Conservation (phyloP, 1,140 invertebrate genomes). For the Ladona fulva region DNA sequence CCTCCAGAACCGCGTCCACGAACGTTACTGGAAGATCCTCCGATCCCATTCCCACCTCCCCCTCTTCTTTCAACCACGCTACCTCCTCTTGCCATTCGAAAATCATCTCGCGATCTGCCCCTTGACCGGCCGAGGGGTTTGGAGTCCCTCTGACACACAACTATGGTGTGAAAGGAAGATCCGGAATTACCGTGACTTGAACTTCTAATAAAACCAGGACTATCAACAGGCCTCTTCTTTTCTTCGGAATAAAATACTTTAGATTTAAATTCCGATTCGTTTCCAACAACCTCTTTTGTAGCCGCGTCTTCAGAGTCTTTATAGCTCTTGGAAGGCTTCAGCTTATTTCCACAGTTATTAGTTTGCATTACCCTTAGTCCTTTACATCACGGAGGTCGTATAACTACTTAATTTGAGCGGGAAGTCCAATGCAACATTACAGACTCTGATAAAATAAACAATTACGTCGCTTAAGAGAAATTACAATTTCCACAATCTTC, state of each 20-base stretch:
- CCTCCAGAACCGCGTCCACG: constrained; percentile 44
- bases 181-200: background rate
- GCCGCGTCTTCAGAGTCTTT: constrained; percentile 31
- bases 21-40: constrained; percentile 14
- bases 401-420: background rate
- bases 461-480: background rate
- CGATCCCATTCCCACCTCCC: constrained; percentile 22
- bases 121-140: constrained; percentile 19
- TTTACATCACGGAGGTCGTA: constrained; percentile 27
- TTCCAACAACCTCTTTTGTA: constrained; percentile 28
- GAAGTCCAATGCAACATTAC: background rate
- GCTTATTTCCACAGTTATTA: constrained; percentile 36
- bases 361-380: constrained; percentile 37
- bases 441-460: background rate
- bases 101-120: constrained; percentile 21
- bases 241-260: constrained; percentile 11
- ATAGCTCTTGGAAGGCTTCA: constrained; percentile 39
- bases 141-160: constrained; percentile 21
- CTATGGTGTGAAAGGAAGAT: constrained; percentile 20
- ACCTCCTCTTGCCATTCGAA: constrained; percentile 29
- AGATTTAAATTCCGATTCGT: constrained; percentile 13
- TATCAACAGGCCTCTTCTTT: constrained; percentile 18
- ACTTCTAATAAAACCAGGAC: constrained; percentile 12
- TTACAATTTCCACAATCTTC: background rate
- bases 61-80: constrained; percentile 33